A percentile compares a stretch with the other conserved stretches of the same genome.
Evolutionary conservation across 2,797 vertebrate genomes (phyloP).

Genomic region (Mycteria americana): DNA sequence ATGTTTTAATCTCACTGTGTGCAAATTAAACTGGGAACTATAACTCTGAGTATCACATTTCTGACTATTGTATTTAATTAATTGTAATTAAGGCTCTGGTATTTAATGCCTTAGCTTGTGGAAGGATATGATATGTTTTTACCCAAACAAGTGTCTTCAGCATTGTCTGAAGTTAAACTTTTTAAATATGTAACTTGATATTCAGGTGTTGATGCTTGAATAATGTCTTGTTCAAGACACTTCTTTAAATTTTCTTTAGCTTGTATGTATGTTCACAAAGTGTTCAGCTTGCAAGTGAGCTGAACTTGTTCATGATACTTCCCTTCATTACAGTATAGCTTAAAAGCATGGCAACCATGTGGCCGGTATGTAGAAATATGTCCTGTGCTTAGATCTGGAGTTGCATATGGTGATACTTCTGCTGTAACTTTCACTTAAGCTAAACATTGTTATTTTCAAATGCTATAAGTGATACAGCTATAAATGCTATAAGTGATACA

Average conservation of each 20-base stretch:
- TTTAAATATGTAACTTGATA: neutral
- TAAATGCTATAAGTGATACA: neutral
- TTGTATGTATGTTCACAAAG: rapidly evolving
- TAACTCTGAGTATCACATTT: neutral
- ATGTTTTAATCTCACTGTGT: neutral
- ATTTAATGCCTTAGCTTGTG: neutral
- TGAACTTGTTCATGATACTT: neutral
- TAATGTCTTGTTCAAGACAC: neutral
- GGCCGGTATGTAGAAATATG: rapidly evolving
- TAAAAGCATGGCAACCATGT: neutral
- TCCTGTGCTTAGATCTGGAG: neutral
- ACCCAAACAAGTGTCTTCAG: neutral
- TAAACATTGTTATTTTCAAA: neutral
- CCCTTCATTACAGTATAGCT: neutral
- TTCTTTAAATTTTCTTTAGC: neutral
- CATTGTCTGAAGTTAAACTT: neutral
- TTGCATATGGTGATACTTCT: neutral
- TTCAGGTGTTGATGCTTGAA: neutral
- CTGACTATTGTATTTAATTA: neutral
- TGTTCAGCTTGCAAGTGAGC: neutral
- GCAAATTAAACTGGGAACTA: neutral
- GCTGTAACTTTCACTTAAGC: neutral
- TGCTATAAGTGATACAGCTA: neutral
- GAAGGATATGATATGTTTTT: neutral
- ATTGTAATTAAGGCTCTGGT: neutral